Percentiles rank a stretch among this genome's conserved stretches.
Conservation (phyloP, 2,113 vertebrate species). For the Cromileptes altivelis region DNA sequence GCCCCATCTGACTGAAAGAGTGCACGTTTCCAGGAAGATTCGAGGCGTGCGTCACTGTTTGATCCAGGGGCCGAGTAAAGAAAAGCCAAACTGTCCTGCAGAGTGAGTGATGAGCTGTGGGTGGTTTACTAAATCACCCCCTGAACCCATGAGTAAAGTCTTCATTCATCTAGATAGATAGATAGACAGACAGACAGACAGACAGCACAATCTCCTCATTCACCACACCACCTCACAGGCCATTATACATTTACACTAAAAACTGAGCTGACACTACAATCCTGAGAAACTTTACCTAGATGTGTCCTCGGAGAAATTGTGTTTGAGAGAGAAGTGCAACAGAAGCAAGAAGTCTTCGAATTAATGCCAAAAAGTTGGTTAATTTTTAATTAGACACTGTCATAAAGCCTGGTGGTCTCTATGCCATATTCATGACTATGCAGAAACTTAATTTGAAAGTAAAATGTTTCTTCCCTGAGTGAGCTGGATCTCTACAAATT, state of each 20-base stretch:
- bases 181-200: neutral
- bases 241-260: neutral
- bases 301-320: neutral
- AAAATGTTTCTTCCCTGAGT: neutral
- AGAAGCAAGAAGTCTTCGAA: neutral
- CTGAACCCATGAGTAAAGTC: conserved; percentile 24
- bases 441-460: conserved; percentile 13
- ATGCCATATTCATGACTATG: conserved; percentile 6
- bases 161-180: conserved; percentile 19
- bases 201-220: conserved; percentile 4
- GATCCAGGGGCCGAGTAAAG: conserved; percentile 39
- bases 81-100: conserved; percentile 46
- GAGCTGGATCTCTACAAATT: neutral
- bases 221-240: neutral
- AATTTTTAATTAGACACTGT: neutral
- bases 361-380: neutral
- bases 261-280: neutral
- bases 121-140: conserved; percentile 36
- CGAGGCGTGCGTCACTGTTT: conserved; percentile 57
- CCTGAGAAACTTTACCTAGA: neutral
- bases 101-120: conserved; percentile 46
- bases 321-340: neutral
- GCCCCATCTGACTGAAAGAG: conserved; percentile 52
- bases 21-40: conserved; percentile 56
- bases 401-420: neutral